Base-by-base conservation (phyloP, 2,888 invertebrate genomes). In the Drosophila pegasa region DNA sequence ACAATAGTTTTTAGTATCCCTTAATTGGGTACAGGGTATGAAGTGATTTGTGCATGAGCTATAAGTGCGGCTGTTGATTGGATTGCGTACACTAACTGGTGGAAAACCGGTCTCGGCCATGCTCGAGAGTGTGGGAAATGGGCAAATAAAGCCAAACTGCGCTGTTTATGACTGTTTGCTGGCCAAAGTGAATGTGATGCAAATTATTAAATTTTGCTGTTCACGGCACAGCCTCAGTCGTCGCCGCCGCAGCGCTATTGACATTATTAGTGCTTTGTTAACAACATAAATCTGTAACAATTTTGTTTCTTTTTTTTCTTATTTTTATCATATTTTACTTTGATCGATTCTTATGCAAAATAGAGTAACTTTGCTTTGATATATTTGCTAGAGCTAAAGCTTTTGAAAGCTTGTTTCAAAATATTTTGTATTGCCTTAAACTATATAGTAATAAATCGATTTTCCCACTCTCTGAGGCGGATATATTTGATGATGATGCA, bases 161-260 rank as follows among this genome's bases (percentile, higher is more conserved):
- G 63, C 64, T 74, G 61, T 62, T 70, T 72, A 71, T 63, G 80
- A 67, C 56, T 45, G 72, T 51, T 75, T 31, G 47, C 29, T 66
- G 66, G 65, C 68, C 62, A 75, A 80, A 80, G 80, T 80, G 80
- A 80, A 78, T 79, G 78, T 31, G 75, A 71, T 78, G 70, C 77
- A 80, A 80, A 78, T 80, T 73, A 65, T 66, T 79, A 60, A 70
- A 45, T 45, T 45, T 45, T 45, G 25, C 43, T 41, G 41, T 41
- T 22, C 41, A 41, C 22, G 41, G 41, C 41, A n/a, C 41, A 41
- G 41, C 8, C n/a, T 14, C 20, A 22, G 20, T 12, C 12, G 14
- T 14, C 22, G 43, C 10, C n/a, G 4, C 38, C 47, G 12, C 45
- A 38, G n/a, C 31, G 40, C n/a, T 47, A 6, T 62, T 38, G 61